Conservation (phyloP, 2,888 invertebrate species). For the Allygus modestus region DNA sequence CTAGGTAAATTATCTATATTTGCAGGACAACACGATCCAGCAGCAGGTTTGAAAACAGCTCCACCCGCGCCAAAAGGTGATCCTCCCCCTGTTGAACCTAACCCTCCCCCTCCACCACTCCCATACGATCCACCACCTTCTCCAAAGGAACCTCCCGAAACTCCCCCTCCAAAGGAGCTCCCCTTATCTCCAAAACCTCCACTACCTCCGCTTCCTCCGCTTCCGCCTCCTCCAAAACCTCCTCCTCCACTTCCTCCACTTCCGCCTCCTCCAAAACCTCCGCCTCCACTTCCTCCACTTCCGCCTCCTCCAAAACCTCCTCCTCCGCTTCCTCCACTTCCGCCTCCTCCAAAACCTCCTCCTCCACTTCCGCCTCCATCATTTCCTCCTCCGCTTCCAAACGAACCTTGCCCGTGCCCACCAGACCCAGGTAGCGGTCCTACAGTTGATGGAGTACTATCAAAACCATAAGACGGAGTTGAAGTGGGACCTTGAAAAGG, state of each 20-base stretch:
- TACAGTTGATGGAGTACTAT: not conserved
- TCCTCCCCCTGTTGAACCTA: conserved; percentile 63
- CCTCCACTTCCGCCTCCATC: conserved; percentile 62
- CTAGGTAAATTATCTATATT: not conserved
- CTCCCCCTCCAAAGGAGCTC: conserved; percentile 59
- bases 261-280: conserved; percentile 65
- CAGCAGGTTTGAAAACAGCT: conserved; percentile 24
- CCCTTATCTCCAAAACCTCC: conserved; percentile 64
- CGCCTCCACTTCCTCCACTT: conserved; percentile 60
- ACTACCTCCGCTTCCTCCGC: conserved; percentile 62
- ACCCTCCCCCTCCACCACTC: conserved; percentile 48
- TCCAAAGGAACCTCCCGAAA: conserved; percentile 65
- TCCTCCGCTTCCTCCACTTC: conserved; percentile 62
- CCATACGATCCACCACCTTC: conserved; percentile 65
- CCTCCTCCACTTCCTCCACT: conserved; percentile 61
- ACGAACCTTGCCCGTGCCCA: conserved; percentile 43
- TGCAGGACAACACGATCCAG: conserved; percentile 48
- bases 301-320: conserved; percentile 59
- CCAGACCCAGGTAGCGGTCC: not conserved
- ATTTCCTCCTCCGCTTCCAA: conserved; percentile 63
- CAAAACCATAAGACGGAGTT: conserved; percentile 19
- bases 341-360: conserved; percentile 65
- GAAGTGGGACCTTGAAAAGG: conserved; percentile 6
- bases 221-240: conserved; percentile 58
- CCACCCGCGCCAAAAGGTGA: conserved; percentile 3